Percentiles rank a stretch among this genome's conserved stretches.
Conservation (phyloP, 2,113 vertebrate species). For the Psammodynastes pulverulentus region DNA sequence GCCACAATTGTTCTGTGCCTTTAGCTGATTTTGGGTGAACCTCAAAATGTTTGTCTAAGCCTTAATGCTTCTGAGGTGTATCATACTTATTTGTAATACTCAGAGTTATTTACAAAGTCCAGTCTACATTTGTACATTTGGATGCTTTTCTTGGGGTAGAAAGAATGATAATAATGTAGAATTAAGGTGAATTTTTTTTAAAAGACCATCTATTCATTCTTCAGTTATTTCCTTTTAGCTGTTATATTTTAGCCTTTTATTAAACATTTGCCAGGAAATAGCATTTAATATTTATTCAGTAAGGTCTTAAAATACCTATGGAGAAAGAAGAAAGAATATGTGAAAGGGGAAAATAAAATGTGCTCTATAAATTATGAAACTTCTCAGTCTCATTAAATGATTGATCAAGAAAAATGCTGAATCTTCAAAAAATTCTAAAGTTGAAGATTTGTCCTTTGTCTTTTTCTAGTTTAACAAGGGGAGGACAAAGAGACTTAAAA, state of each 20-base stretch:
- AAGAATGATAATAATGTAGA: neutral
- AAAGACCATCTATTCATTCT: neutral
- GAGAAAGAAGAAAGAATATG: conserved; percentile 3
- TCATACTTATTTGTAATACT: neutral
- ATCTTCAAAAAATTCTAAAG: neutral
- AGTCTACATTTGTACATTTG: neutral
- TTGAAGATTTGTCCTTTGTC: neutral
- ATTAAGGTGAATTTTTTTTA: neutral
- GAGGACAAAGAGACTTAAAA: neutral
- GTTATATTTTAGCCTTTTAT: conserved; percentile 4
- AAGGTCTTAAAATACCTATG: conserved; percentile 13
- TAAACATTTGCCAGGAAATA: neutral
- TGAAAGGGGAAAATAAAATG: neutral
- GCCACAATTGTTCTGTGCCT: neutral
- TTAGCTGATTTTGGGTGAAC: neutral
- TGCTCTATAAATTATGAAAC: neutral
- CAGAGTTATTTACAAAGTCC: neutral
- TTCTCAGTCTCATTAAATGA: neutral
- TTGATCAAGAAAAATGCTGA: neutral
- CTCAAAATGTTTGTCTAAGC: neutral
- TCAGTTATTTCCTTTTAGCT: neutral
- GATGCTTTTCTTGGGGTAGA: neutral
- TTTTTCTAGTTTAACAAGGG: neutral
- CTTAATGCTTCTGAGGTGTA: neutral
- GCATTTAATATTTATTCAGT: conserved; percentile 15